Conservation (phyloP, 2,113 vertebrate species). For the Heloderma charlesbogerti region DNA sequence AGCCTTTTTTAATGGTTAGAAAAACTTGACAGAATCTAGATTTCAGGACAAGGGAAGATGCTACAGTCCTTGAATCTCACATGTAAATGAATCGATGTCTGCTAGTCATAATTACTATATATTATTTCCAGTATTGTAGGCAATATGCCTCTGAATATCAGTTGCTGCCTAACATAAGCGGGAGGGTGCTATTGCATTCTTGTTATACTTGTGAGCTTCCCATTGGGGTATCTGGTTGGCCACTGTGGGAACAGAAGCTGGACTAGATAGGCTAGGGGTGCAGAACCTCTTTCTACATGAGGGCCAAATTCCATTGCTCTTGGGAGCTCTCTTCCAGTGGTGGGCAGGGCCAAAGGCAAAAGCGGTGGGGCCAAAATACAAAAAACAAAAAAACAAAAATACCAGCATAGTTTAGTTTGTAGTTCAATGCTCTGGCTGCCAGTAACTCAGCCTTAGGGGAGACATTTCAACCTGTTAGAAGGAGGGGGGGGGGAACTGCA, state of each 20-base stretch:
- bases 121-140: neutral
- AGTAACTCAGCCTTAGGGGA: too few relatives aligned
- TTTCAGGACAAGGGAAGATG: neutral
- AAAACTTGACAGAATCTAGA: neutral
- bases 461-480: too few relatives aligned
- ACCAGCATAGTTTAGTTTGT: too few relatives aligned
- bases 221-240: neutral
- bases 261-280: neutral
- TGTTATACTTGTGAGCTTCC: neutral
- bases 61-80: neutral
- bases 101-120: neutral
- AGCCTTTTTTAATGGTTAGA: neutral
- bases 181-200: too few relatives aligned
- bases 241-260: neutral
- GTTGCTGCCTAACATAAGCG: neutral
- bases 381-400: too few relatives aligned
- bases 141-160: neutral
- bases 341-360: too few relatives aligned
- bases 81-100: neutral
- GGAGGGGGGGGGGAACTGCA: too few relatives aligned
- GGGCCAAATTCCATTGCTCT: too few relatives aligned
- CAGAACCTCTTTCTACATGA: too few relatives aligned
- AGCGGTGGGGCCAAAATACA: too few relatives aligned
- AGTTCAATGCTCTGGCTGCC: too few relatives aligned
- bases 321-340: too few relatives aligned